Conservation (phyloP, 2,888 invertebrate genomes). For the Bugula neritina region DNA sequence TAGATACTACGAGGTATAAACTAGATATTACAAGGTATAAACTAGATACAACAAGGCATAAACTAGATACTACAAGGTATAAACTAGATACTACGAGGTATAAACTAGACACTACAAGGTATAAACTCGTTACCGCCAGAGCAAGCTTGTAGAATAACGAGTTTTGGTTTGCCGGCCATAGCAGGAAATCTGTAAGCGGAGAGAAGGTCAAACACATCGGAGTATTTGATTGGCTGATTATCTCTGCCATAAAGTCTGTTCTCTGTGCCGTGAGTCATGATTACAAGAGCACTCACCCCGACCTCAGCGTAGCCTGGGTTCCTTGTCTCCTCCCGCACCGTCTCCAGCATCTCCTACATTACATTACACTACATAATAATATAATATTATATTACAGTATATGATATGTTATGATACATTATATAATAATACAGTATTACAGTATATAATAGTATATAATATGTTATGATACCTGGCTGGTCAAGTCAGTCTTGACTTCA, state of each 20-base stretch:
- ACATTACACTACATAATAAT: too few species aligned
- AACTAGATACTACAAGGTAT: too few species aligned
- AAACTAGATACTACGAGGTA: too few species aligned
- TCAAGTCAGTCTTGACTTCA: background rate
- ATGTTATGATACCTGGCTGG: background rate
- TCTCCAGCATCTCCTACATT: background rate
- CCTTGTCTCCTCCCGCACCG: background rate
- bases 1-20: too few species aligned
- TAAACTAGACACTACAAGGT: too few species aligned
- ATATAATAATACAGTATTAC: too few species aligned
- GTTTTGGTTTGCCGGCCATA: constrained; percentile 43
- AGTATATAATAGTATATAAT: background rate
- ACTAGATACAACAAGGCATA: too few species aligned
- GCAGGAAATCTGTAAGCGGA: constrained; percentile 39
- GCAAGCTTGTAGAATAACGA: constrained; percentile 47
- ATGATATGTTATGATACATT: too few species aligned
- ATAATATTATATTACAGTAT: too few species aligned
- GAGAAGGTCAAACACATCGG: constrained; percentile 39
- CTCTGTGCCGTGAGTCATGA: constrained; percentile 45
- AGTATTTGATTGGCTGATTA: constrained; percentile 39
- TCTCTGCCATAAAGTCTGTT: constrained; percentile 45
- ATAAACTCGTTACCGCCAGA: constrained; percentile 47
- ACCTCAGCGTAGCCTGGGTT: background rate
- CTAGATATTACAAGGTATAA: too few species aligned
- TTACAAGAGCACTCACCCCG: background rate